Conservation (phyloP, 2,797 vertebrate genomes). For the Centroberyx gerrardi region DNA sequence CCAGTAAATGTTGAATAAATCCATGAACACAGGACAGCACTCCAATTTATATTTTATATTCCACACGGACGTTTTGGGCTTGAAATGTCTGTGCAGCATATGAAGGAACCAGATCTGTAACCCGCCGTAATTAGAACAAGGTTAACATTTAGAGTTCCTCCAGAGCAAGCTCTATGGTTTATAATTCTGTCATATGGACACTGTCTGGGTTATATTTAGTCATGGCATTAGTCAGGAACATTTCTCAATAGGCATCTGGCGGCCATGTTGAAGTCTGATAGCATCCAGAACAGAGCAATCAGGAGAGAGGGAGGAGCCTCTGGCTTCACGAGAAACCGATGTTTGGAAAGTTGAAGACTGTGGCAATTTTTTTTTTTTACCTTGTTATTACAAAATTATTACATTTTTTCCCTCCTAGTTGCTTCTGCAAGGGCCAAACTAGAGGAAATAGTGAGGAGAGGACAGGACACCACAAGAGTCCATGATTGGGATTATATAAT, state of each 20-base stretch:
- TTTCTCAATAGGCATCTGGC: conserved; percentile 20
- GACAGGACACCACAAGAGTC: background rate
- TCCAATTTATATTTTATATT: background rate
- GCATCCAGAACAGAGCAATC: background rate
- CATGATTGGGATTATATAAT: too few relatives aligned
- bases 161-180: background rate
- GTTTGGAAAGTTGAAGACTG: background rate
- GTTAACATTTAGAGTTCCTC: background rate
- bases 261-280: conserved; percentile 13
- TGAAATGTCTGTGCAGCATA: background rate
- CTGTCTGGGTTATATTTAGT: conserved; percentile 3
- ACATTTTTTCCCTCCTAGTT: background rate
- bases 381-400: background rate
- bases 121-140: background rate
- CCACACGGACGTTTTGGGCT: background rate
- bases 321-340: background rate
- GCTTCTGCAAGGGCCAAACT: too few relatives aligned
- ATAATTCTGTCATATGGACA: background rate
- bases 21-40: background rate
- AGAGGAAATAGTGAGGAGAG: background rate
- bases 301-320: background rate
- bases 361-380: background rate
- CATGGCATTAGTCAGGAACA: conserved; percentile 8
- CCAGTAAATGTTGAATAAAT: background rate
- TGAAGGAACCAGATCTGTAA: background rate